phyloP scores from a whole-genome alignment of 2,888 invertebrate species.

The Aricia artaxerxes region DNA sequence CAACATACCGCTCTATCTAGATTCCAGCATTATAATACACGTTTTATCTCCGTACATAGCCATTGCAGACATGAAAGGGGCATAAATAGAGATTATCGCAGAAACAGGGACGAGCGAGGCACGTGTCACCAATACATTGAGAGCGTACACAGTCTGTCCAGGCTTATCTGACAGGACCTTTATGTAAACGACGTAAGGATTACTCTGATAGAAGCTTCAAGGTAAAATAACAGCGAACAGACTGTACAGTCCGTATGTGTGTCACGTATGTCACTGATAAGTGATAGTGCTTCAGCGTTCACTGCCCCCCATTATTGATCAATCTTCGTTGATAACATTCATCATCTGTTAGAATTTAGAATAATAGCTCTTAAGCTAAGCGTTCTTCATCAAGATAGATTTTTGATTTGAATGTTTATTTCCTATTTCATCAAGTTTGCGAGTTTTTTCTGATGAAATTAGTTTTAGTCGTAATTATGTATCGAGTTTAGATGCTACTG shows the following conservation, averaged over 20 bases:
- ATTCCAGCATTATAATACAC: constrained; percentile 49
- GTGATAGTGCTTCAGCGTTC: constrained; percentile 16
- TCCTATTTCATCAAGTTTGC: background rate
- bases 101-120: constrained; percentile 21
- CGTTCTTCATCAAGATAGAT: background rate
- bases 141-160: background rate
- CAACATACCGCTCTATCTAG: background rate
- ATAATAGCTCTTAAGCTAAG: background rate
- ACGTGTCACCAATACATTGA: constrained; percentile 17
- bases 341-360: constrained; percentile 4
- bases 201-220: background rate
- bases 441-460: background rate
- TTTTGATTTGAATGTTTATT: background rate
- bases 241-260: constrained; percentile 44
- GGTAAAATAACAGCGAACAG: background rate
- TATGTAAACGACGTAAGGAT: background rate
- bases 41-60: constrained; percentile 43
- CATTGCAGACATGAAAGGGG: constrained; percentile 21
- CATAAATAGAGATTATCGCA: constrained; percentile 20
- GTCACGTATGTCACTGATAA: constrained; percentile 51
- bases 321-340: background rate
- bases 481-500: background rate
- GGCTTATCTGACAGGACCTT: background rate
- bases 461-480: background rate
- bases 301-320: constrained; percentile 14